phyloP scores from a whole-genome alignment of 2,888 invertebrate genomes.

The Volucella bombylans region DNA sequence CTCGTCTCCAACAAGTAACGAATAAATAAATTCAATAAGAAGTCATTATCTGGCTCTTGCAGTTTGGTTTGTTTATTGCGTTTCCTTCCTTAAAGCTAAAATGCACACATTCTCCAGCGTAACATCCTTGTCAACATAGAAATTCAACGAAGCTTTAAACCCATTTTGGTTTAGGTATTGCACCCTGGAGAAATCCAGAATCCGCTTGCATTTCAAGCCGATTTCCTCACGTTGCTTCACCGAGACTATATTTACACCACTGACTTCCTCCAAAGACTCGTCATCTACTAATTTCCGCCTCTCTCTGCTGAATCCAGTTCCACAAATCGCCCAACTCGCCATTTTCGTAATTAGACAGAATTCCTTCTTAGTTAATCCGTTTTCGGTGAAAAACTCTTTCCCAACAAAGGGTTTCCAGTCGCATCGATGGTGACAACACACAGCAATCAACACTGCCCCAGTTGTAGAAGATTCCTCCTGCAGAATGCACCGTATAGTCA shows the following conservation, averaged over 20 bases:
- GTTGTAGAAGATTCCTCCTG: constrained; percentile 75
- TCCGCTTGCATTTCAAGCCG: constrained; percentile 89
- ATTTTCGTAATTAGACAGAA: constrained; percentile 90
- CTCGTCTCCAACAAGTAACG: too few relatives aligned
- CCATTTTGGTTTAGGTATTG: constrained; percentile 85
- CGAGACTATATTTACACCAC: constrained; percentile 13
- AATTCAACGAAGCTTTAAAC: constrained; percentile 85
- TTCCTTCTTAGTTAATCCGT: constrained; percentile 85
- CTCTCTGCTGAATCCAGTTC: constrained; percentile 86
- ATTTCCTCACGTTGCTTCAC: constrained; percentile 84
- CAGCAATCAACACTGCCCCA: constrained; percentile 88
- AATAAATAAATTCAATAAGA: too few relatives aligned
- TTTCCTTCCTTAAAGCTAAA: constrained; percentile 82
- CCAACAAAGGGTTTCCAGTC: constrained; percentile 88
- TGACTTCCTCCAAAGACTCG: constrained; percentile 35
- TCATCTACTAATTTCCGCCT: constrained; percentile 78
- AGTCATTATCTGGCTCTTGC: not conserved
- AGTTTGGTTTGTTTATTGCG: constrained; percentile 58
- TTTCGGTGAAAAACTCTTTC: constrained; percentile 84
- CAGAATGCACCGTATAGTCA: constrained; percentile 87
- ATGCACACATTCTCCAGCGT: constrained; percentile 92
- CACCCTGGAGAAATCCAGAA: constrained; percentile 90
- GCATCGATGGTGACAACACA: constrained; percentile 96
- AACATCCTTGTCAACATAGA: constrained; percentile 86
- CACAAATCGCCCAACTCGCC: constrained; percentile 95